Percentiles rank a stretch among this genome's conserved stretches.
Conservation (phyloP, 2,113 vertebrate species). For the Illadopsis cleaveri region DNA sequence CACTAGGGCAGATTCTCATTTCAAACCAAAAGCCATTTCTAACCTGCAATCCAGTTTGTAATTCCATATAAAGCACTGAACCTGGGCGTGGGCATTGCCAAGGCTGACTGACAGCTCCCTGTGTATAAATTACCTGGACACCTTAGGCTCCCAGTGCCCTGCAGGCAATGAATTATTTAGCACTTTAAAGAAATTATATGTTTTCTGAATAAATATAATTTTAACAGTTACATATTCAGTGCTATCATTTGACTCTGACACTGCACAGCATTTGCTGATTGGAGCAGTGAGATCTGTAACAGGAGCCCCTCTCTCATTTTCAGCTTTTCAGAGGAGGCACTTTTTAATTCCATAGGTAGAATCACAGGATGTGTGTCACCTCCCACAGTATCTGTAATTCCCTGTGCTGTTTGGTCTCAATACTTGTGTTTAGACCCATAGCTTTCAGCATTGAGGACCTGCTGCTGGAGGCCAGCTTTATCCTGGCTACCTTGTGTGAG, state of each 20-base stretch:
- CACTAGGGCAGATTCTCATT: neutral
- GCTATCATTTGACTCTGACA: neutral
- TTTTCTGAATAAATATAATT: neutral
- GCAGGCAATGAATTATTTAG: neutral
- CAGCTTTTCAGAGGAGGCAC: neutral
- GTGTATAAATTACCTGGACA: neutral
- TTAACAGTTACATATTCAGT: neutral
- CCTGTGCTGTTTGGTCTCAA: neutral
- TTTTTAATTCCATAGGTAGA: neutral
- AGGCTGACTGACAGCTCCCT: neutral
- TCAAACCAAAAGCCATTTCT: neutral
- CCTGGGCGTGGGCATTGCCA: neutral
- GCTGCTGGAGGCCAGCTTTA: conserved; percentile 84
- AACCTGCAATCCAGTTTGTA: neutral
- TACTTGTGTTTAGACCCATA: conserved; percentile 79
- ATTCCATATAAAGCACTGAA: neutral
- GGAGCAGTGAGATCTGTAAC: neutral
- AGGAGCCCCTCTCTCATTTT: neutral
- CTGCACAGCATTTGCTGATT: neutral
- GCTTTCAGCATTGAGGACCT: conserved; percentile 84
- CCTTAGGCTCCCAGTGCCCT: neutral
- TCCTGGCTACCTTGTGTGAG: conserved; percentile 85
- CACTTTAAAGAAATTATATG: neutral
- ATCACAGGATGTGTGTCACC: neutral
- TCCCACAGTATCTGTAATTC: accelerated